Conservation (phyloP, 2,888 invertebrate species). For the Cistogaster globosa region DNA sequence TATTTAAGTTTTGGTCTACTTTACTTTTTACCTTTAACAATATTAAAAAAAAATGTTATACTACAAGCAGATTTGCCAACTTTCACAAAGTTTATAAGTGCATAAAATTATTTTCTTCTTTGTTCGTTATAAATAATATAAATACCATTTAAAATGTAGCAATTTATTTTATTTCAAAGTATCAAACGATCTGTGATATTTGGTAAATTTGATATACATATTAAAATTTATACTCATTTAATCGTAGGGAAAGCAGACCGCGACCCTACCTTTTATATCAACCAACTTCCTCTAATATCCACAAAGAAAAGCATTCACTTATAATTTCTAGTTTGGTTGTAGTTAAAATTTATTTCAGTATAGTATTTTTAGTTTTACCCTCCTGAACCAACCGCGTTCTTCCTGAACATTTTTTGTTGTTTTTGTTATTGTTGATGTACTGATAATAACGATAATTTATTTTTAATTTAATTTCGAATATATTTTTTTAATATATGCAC, state of each 20-base stretch:
- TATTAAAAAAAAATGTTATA: constrained; percentile 42
- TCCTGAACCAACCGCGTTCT: constrained; percentile 36
- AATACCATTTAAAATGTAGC: too few relatives aligned
- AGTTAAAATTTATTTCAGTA: constrained; percentile 17
- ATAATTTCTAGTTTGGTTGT: constrained; percentile 43
- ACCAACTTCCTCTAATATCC: constrained; percentile 29
- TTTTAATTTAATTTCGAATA: constrained; percentile 62
- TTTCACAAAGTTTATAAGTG: constrained; percentile 48
- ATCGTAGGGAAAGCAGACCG: background rate
- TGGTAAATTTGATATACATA: constrained; percentile 22
- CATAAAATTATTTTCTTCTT: background rate
- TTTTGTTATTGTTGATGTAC: constrained; percentile 61
- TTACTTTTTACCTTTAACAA: constrained; percentile 55
- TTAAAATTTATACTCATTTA: background rate
- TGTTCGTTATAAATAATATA: background rate
- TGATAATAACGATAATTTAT: constrained; percentile 38
- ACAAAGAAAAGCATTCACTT: constrained; percentile 54
- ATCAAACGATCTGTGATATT: constrained; percentile 20
- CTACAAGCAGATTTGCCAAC: constrained; percentile 63
- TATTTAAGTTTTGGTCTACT: constrained; percentile 70
- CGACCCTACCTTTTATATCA: constrained; percentile 9
- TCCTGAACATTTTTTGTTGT: constrained; percentile 59
- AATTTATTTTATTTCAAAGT: too few relatives aligned
- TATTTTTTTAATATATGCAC: constrained; percentile 70
- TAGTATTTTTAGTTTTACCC: constrained; percentile 44